Base-by-base conservation (phyloP, 2,797 vertebrate genomes). In the Leptodactylus fallax region DNA sequence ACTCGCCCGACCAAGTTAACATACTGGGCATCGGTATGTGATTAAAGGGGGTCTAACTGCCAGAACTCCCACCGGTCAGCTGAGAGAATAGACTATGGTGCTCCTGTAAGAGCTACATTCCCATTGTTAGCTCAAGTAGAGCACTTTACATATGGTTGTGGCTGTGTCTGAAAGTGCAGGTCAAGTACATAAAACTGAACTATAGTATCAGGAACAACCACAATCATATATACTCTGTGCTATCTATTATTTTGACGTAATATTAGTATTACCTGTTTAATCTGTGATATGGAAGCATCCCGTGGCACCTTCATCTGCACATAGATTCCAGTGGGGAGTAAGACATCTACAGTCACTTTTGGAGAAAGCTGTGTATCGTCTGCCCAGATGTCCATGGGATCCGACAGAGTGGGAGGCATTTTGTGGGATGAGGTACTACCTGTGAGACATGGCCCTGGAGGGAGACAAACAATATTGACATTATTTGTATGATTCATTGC, bases 361-460 rank as follows among this genome's bases (percentile, higher is more conserved):
- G 94, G 92, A 79, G 96, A 95, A 91, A 97, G 95, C 92, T 97
- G 96, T 72, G 97, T 96, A 92, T 97, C 96, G 92, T 96, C 97
- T 87, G 96, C 97, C 98, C 98, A 99, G 94, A 98, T 97, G 95
- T 99, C 98, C 95, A 99, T 96, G 93, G 95, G 94, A 95, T 99
- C 98, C 94, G 96, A 97, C 97, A 99, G 97, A 92, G 98, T 97
- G 94, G 98, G 98, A 97, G 98, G 97, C 98, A 99, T 99, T 93
- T 95, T 97, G 96, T 23, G 93, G 93, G 92, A 90, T 91, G 94
- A 94, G 91, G 78, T 93, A 92, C 94, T 95, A 96, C 95, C 96
- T 96, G 96, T 97, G 98, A 95, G 96, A 97, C 93, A 94, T 94
- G 96, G 95, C 94, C 96, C 97, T 97, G 82, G n/a, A 90, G 82